Conservation (phyloP, 1,140 invertebrate genomes). For the Monochamus saltuarius region DNA sequence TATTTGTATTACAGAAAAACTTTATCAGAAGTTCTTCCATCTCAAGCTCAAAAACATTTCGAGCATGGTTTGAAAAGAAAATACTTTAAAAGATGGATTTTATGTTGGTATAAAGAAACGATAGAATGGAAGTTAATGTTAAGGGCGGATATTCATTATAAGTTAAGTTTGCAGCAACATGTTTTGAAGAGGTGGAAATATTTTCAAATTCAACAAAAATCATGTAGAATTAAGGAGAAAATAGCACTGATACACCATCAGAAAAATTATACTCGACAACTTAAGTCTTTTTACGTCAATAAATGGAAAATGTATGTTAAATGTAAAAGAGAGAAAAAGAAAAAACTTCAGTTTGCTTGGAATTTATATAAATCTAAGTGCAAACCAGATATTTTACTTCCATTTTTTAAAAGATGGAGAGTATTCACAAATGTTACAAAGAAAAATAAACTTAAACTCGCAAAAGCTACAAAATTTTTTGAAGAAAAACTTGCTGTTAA, state of each 20-base stretch:
- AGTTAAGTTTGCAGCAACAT: slow-evolving; percentile 3
- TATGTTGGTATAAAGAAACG: slow-evolving; percentile 16
- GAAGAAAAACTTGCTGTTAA: slow-evolving; percentile 14
- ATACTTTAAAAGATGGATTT: slow-evolving; percentile 8
- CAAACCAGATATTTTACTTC: slow-evolving; percentile 1
- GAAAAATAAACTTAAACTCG: slow-evolving; percentile 11
- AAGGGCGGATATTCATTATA: slow-evolving; percentile 20
- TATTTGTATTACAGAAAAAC: slow-evolving; percentile 23
- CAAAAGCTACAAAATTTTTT: slow-evolving; percentile 15
- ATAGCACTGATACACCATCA: slow-evolving; percentile 6
- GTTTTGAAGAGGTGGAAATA: slow-evolving; percentile 13
- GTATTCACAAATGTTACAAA: slow-evolving; percentile 1
- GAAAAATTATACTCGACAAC: background rate
- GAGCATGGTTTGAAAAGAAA: background rate
- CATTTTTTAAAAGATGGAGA: slow-evolving; percentile 4
- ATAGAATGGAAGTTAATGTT: slow-evolving; percentile 19
- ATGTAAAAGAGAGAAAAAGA: slow-evolving; percentile 6
- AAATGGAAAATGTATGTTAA: slow-evolving; percentile 17
- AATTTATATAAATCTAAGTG: slow-evolving; percentile 19
- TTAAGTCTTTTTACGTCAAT: background rate
- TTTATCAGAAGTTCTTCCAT: slow-evolving; percentile 17
- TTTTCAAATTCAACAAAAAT: background rate
- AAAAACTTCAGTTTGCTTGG: background rate
- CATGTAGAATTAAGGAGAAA: slow-evolving; percentile 9
- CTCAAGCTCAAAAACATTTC: slow-evolving; percentile 13